Conservation (phyloP, 2,888 invertebrate species). For the Rhamnusium bicolor region DNA sequence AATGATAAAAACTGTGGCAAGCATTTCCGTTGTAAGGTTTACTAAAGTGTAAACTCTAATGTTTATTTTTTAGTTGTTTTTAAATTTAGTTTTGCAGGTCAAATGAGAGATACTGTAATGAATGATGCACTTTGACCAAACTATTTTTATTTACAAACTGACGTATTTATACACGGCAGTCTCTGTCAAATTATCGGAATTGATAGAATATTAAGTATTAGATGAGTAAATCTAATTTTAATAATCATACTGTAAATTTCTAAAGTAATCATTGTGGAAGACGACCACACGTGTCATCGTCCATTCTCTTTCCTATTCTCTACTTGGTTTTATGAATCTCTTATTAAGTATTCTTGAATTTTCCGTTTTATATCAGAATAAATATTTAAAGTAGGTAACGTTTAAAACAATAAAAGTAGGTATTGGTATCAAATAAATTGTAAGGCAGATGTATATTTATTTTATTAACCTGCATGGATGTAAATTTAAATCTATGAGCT, state of each 20-base stretch:
- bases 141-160: conserved; percentile 33
- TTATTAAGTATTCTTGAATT: background rate
- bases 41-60: conserved; percentile 6
- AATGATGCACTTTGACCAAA: conserved; percentile 46
- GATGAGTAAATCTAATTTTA: background rate
- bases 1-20: conserved; percentile 23
- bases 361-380: background rate
- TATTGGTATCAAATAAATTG: no score
- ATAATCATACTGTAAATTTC: background rate
- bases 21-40: conserved; percentile 21
- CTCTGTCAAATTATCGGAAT: background rate
- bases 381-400: background rate
- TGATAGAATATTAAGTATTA: background rate
- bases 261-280: background rate
- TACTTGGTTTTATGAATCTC: no score
- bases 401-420: background rate
- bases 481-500: no score
- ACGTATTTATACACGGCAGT: background rate
- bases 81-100: conserved; percentile 21
- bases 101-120: background rate
- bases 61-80: conserved; percentile 8
- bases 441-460: no score
- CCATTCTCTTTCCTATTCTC: background rate
- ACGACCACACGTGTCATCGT: background rate
- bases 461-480: no score